Percentiles rank a stretch among this genome's conserved stretches.
phyloP scores from a whole-genome alignment of 1,140 invertebrate genomes.

The Drosophila takahashii region DNA sequence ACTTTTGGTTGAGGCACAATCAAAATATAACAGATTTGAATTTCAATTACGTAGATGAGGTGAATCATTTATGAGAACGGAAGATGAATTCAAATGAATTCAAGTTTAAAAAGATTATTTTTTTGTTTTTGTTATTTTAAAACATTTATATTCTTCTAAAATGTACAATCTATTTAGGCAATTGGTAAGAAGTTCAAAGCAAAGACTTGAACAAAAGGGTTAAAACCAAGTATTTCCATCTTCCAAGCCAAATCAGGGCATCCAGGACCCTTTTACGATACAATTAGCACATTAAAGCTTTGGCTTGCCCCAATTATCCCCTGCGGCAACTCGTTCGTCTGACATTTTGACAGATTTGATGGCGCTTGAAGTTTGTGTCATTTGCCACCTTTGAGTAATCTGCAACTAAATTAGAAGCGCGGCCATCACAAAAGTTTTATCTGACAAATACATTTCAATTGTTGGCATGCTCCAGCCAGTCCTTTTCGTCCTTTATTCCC shows the following conservation, averaged over 20 bases:
- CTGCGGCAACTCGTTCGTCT: slow-evolving; percentile 34
- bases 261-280: slow-evolving; percentile 30
- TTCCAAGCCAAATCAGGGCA: slow-evolving; percentile 19
- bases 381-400: slow-evolving; percentile 54
- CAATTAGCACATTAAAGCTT: slow-evolving; percentile 41
- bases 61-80: not conserved
- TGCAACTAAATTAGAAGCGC: slow-evolving; percentile 45
- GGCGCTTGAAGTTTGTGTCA: slow-evolving; percentile 43
- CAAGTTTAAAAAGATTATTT: too few relatives aligned
- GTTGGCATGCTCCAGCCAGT: slow-evolving; percentile 26
- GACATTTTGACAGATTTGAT: slow-evolving; percentile 52
- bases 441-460: slow-evolving; percentile 80
- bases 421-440: slow-evolving; percentile 72
- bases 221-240: not conserved
- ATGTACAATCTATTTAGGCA: too few relatives aligned
- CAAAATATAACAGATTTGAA: too few relatives aligned
- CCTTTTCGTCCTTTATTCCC: not conserved
- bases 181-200: too few relatives aligned
- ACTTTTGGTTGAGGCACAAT: too few relatives aligned
- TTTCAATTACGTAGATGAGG: not conserved
- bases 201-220: too few relatives aligned
- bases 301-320: slow-evolving; percentile 4
- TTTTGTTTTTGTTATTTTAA: too few relatives aligned
- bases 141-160: too few relatives aligned
- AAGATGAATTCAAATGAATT: too few relatives aligned